Conservation (phyloP, 2,797 vertebrate genomes). For the Halcyon smyrnensis region DNA sequence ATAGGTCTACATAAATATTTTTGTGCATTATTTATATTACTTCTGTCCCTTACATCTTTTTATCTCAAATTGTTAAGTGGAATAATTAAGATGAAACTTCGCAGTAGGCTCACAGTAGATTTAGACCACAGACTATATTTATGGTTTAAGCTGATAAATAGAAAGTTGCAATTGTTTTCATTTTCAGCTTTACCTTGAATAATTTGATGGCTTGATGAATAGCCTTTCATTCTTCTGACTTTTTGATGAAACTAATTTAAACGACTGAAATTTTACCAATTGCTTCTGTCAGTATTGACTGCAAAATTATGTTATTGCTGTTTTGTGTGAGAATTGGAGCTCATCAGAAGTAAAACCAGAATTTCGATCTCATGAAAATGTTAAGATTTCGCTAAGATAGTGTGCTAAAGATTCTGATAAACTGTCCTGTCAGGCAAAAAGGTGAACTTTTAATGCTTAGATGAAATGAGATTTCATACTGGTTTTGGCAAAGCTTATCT, state of each 20-base stretch:
- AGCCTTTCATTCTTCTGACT: neutral
- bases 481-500: neutral
- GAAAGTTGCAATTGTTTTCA: neutral
- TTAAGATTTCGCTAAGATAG: neutral
- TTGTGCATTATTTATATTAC: neutral
- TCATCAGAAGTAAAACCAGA: neutral
- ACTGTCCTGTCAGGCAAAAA: neutral
- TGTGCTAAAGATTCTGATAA: neutral
- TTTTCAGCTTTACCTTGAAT: neutral
- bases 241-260: neutral
- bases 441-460: neutral
- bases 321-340: neutral
- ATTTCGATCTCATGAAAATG: neutral
- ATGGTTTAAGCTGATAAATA: neutral
- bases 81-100: neutral
- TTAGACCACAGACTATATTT: neutral
- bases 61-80: neutral
- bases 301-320: neutral
- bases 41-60: neutral
- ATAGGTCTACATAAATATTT: neutral
- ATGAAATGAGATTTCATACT: neutral
- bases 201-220: neutral
- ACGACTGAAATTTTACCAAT: neutral
- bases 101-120: fast-evolving
- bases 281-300: neutral